Evolutionary conservation across 2,888 invertebrate genomes (phyloP).

Genomic region (Drosophila cracens): DNA sequence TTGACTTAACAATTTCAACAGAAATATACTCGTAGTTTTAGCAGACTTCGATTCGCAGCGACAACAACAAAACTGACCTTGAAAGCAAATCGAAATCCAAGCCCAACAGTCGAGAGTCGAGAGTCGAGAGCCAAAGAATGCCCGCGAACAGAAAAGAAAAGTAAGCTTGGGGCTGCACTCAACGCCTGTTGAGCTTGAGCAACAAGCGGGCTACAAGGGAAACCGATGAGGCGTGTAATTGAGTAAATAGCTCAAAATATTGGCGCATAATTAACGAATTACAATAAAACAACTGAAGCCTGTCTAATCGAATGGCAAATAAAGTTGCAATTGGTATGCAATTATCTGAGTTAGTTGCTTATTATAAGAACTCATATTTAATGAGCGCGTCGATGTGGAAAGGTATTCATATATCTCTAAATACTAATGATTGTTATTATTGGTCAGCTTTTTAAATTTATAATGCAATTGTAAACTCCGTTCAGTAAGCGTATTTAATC

Average conservation of each 20-base stretch:
- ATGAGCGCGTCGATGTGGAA: background rate
- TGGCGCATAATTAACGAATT: conserved; percentile 53
- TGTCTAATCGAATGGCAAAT: conserved; percentile 35
- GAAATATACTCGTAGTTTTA: conserved; percentile 17
- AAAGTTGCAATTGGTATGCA: conserved; percentile 6
- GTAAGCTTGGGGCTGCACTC: conserved; percentile 36
- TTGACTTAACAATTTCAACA: conserved; percentile 74
- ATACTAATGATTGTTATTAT: background rate
- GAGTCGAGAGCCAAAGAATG: conserved; percentile 49
- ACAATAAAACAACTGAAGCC: conserved; percentile 54
- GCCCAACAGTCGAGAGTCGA: conserved; percentile 14
- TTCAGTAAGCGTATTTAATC: background rate
- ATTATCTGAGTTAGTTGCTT: background rate
- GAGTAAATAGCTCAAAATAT: conserved; percentile 53
- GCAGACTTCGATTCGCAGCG: conserved; percentile 39
- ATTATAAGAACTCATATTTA: conserved; percentile 6
- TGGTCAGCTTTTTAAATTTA: background rate
- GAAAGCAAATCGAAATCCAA: conserved; percentile 46
- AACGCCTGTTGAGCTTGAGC: conserved; percentile 29
- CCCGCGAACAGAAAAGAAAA: conserved; percentile 46
- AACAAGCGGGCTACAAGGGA: background rate
- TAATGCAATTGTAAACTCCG: background rate
- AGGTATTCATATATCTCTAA: background rate
- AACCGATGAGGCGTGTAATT: conserved; percentile 60
- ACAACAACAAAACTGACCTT: conserved; percentile 69